Base-by-base conservation (phyloP, 2,888 invertebrate species). In the Lasioglossum pauxillum region DNA sequence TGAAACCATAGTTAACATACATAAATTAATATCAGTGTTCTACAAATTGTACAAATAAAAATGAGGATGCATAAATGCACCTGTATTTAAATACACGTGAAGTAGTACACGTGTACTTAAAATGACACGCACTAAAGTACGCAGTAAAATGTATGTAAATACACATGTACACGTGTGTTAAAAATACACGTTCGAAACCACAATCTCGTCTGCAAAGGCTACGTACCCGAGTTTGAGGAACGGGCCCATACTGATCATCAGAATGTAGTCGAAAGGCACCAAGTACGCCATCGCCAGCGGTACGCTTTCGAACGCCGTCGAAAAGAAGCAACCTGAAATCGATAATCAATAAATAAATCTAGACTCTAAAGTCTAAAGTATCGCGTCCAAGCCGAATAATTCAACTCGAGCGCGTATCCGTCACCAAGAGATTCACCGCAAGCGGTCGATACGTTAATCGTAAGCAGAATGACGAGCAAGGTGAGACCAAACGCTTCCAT, bases 231-330 rank as follows among this genome's bases (percentile, higher is more conserved):
- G 96, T 95, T 97, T 98, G 75, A 98, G 96, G 94, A 98, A 98
- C 67, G 98, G 96, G 41, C 98, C 98, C 78, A 98, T 98, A 1
- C 98, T 98, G 91, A 98, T 97, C 98, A 98, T 98, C 82, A 98
- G 96, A 16, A 98, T 96, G 92, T 98, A 98, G 95, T 98, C 98
- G 92, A 98, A 97, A 0, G 98, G 98, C 86, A 98, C 97, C 78
- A 98, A 96, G 94, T 97, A 98, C 0, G 98, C 97, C 96, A 98
- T 98, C 0, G 98, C 98, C 74, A 97, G 93, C 1, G 98, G 97
- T 93, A 98, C 97, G 19, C 97, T 97, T 60, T 97, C 97, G 93
- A 98, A 98, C 0, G 97, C 97, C 60, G 97, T 97, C 0, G 98
- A 98, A 95, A 98, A 98, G 95, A 98, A 98, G 75, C 97, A 97